A percentile compares a stretch with the other conserved stretches of the same genome.
Conservation (phyloP, 2,113 vertebrate species). For the Tenrec ecaudatus region DNA sequence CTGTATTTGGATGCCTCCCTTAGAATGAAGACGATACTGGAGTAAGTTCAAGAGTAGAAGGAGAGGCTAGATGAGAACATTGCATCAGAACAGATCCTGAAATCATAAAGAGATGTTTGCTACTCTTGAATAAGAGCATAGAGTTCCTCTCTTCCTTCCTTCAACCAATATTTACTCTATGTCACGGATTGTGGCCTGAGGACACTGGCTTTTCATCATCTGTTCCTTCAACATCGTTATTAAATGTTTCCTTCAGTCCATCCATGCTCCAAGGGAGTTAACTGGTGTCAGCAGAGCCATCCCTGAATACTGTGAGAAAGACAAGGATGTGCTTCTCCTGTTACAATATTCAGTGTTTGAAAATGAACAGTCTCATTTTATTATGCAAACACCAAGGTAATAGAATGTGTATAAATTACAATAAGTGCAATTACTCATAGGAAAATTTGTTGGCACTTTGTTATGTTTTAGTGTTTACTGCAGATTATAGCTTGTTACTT, state of each 20-base stretch:
- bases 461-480: slow-evolving; percentile 56
- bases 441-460: slow-evolving; percentile 68
- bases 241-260: background rate
- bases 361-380: slow-evolving; percentile 60
- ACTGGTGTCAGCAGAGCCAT: background rate
- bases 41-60: background rate
- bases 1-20: background rate
- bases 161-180: background rate
- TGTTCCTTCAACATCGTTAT: slow-evolving; percentile 47
- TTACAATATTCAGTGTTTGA: slow-evolving; percentile 45
- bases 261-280: background rate
- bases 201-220: background rate
- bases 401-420: slow-evolving; percentile 55
- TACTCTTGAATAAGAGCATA: background rate
- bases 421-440: slow-evolving; percentile 67
- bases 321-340: background rate
- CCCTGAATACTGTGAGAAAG: slow-evolving; percentile 34
- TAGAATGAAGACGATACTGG: background rate
- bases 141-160: background rate
- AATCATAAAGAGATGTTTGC: background rate
- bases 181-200: background rate
- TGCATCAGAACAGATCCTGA: background rate
- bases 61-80: background rate
- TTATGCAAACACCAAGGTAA: slow-evolving; percentile 42
- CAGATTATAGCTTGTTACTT: slow-evolving; percentile 70